Evolutionary conservation across 2,113 vertebrate genomes (phyloP), one percentile per base, ranked within the genome.

Genomic region (Riparia riparia): DNA sequence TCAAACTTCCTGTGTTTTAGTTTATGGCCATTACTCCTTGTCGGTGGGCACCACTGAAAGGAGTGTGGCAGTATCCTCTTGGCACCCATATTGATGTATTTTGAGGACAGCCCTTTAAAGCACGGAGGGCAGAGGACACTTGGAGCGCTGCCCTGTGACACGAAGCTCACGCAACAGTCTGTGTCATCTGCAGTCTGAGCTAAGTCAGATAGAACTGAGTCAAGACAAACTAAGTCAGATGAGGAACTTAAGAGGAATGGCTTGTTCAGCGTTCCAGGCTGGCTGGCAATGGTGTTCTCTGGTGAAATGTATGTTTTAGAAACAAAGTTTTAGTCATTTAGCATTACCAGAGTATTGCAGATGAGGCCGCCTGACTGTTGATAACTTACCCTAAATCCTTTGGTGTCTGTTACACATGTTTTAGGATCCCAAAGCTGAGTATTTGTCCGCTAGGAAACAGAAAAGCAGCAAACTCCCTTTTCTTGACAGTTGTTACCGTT

Each of bases 331-430:
- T 56, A 61, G 0, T 2, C 21, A 10, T 3, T 17, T 42, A 31
- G 4, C 72, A 1, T 63, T 61, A 31, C 28, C 5, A 4, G 18
- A 29, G 10, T n/a, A 10, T 42, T 84, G 42, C 29, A 47, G 31
- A 22, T 15, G 12, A 54, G 32, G 32, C 8, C 5, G 44, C 3
- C 71, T 61, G 53, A 12, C 11, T 65, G 5, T 37, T 54, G 26
- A 8, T 60, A 66, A 10, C 28, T 78, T 50, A 7, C 15, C 4
- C 4, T 44, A 0, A 41, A 2, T 45, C 32, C 14, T 69, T 94
- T 81, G 17, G 34, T 49, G 12, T 65, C n/a, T 61, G 7, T 45
- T 66, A 32, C 0, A 0, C 1, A 4, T 2, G 0, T 34, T 57
- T 44, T 60, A 56, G 56, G 17, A 50, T 74, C 34, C 10, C 29